Base-by-base conservation (phyloP, 2,888 invertebrate genomes). In the Cephus pygmeus region DNA sequence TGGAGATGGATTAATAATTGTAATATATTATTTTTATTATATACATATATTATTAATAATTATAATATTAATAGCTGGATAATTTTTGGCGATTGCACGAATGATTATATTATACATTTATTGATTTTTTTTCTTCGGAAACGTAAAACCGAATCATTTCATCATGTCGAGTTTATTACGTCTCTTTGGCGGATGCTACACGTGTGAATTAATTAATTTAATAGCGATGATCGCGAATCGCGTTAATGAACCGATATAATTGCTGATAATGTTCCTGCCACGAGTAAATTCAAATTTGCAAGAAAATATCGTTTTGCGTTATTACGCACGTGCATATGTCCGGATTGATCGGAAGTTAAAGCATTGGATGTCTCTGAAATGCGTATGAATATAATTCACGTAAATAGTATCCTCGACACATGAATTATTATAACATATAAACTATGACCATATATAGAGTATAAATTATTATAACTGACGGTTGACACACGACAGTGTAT, bases 231-330 rank as follows among this genome's bases (percentile, higher is more conserved):
- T 73, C 75, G 77, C 78, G 77, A 83, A 84, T 80, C 78, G 79
- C 71, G 76, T 77, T 84, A 84, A 83, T 80, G 81, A 82, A 83
- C 81, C 79, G 82, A 82, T 78, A 76, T 78, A 77, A 83, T 83
- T 83, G 82, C 30, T 56, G 56, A 23, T 56, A 56, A 56, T 56
- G 56, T 23, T 56, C 56, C 23, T 56, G 56, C 23, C 56, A 56
- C 56, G 9, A 9, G 23, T 56, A 23, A 23, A 56, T 56, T 56
- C 23, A 56, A 23, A 56, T 56, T 56, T 23, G 9, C 9, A 23
- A 23, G 56, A 56, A 56, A 56, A 56, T 56, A 56, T 56, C 23
- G 23, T 56, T 56, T 23, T 23, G 56, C 56, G 56, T 56, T 56
- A 56, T 56, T 56, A 56, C 23, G 56, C 56, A 23, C 9, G 4